phyloP scores from a whole-genome alignment of 2,888 invertebrate genomes.

The Mythimna vitellina region DNA sequence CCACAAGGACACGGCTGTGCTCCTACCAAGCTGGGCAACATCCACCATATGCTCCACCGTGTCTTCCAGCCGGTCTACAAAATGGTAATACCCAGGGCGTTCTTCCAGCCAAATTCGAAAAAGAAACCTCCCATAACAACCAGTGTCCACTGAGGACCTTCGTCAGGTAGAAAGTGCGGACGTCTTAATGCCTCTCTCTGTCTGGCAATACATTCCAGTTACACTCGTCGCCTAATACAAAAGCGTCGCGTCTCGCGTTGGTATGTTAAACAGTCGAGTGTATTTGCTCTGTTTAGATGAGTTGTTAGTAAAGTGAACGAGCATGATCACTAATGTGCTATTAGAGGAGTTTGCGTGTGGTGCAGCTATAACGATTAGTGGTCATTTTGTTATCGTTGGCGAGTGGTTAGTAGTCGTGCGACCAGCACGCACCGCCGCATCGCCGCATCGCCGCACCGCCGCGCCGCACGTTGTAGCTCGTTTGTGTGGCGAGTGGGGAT shows the following conservation, averaged over 20 bases:
- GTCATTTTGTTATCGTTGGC: neutral
- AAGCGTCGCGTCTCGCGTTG: neutral
- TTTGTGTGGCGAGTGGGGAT: neutral
- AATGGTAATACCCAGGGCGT: no score
- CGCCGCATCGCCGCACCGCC: no score
- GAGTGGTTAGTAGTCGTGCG: neutral
- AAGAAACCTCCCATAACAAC: no score
- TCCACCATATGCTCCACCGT: neutral
- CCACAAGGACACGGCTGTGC: no score
- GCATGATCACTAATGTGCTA: neutral
- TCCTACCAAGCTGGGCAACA: neutral
- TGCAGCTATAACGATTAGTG: conserved; percentile 3
- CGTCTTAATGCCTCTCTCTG: no score
- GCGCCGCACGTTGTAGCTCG: no score
- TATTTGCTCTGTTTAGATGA: neutral
- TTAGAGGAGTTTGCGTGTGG: neutral
- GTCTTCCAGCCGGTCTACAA: no score
- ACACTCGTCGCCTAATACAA: neutral
- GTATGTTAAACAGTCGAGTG: neutral
- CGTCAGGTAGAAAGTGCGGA: no score
- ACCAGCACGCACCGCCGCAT: neutral
- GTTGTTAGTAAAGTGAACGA: neutral
- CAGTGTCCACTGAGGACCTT: no score
- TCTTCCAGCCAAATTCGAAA: no score
- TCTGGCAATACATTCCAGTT: neutral